A percentile compares a stretch with the other conserved stretches of the same genome.
phyloP scores from a whole-genome alignment of 2,888 invertebrate species.

The Harmothoe impar region DNA sequence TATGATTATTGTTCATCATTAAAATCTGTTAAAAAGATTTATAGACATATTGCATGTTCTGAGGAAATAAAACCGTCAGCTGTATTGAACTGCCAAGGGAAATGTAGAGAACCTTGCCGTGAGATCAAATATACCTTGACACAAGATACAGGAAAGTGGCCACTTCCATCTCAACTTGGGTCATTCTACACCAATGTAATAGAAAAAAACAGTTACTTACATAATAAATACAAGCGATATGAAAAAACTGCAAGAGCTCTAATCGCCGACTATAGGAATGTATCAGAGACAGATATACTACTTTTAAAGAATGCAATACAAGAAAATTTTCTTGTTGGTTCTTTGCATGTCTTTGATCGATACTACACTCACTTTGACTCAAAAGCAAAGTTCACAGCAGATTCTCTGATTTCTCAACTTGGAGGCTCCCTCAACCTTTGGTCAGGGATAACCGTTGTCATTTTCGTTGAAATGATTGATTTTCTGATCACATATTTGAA shows the following conservation, averaged over 20 bases:
- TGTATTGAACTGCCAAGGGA: not conserved
- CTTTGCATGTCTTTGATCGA: too few relatives aligned
- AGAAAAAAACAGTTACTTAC: not conserved
- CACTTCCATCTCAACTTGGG: conserved; percentile 2
- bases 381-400: too few relatives aligned
- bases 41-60: not conserved
- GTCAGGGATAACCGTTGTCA: too few relatives aligned
- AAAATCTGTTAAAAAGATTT: not conserved
- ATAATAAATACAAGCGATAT: not conserved
- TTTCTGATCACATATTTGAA: too few relatives aligned
- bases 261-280: not conserved
- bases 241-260: not conserved
- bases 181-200: not conserved
- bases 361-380: too few relatives aligned
- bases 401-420: too few relatives aligned
- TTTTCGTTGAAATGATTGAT: too few relatives aligned
- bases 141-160: not conserved
- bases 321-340: too few relatives aligned
- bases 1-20: not conserved
- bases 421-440: too few relatives aligned
- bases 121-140: not conserved
- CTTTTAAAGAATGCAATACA: too few relatives aligned
- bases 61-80: not conserved
- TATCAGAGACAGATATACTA: too few relatives aligned
- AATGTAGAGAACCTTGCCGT: not conserved